phyloP scores from a whole-genome alignment of 2,797 vertebrate genomes.

The Bryconaethiops microstoma region DNA sequence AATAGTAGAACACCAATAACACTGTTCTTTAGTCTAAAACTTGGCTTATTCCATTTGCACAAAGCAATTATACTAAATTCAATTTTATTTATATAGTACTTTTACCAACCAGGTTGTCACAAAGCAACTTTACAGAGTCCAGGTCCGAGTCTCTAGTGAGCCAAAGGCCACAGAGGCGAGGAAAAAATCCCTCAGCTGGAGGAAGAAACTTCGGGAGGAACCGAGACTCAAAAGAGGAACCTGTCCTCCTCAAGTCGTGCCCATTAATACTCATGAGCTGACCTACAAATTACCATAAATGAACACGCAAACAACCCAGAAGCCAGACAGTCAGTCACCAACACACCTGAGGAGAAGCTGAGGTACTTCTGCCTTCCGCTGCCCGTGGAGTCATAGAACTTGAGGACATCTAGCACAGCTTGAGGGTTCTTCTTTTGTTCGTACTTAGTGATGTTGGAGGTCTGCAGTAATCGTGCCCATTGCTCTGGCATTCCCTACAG shows the following conservation, averaged over 20 bases:
- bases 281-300: background rate
- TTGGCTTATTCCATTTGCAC: background rate
- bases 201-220: no score
- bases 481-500: constrained; percentile 97
- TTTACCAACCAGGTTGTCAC: no score
- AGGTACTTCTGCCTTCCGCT: constrained; percentile 96
- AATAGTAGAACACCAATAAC: background rate
- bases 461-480: constrained; percentile 96
- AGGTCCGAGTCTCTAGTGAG: no score
- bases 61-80: background rate
- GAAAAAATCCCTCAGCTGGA: no score
- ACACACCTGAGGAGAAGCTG: constrained; percentile 92
- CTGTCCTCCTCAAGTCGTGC: no score
- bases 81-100: no score
- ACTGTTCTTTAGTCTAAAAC: background rate
- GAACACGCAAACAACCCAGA: background rate
- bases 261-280: background rate
- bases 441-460: constrained; percentile 97
- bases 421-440: constrained; percentile 99
- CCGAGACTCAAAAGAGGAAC: no score
- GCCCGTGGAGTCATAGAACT: constrained; percentile 97
- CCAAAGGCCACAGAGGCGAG: no score
- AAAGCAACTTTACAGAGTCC: no score
- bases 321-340: background rate
- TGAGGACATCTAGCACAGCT: constrained; percentile 94